Evolutionary conservation across 2,888 invertebrate species (phyloP).

Genomic region (Incurvaria masculella): DNA sequence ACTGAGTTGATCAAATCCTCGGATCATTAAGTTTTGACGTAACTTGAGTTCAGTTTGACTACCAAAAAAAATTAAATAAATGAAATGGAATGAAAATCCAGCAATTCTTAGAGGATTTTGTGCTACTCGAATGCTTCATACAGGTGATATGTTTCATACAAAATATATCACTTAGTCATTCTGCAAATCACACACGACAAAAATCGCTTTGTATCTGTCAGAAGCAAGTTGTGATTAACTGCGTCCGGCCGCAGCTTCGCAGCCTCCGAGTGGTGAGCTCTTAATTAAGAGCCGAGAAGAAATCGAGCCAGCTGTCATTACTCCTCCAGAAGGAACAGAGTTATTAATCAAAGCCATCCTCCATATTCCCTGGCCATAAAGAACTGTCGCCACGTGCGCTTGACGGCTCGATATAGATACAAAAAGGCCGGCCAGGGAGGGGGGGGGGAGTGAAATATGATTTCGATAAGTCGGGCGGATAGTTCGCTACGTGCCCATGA

Average conservation of each 20-base stretch:
- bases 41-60: too few species aligned
- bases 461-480: constrained; percentile 42
- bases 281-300: background rate
- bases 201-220: background rate
- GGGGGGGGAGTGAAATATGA: constrained; percentile 52
- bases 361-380: background rate
- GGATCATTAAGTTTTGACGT: too few species aligned
- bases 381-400: constrained; percentile 42
- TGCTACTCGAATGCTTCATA: too few species aligned
- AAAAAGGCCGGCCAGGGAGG: background rate
- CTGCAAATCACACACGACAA: background rate
- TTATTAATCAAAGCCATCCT: constrained; percentile 39
- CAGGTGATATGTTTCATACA: too few species aligned
- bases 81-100: too few species aligned
- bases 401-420: constrained; percentile 51
- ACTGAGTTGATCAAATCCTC: too few species aligned
- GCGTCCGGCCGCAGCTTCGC: background rate
- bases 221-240: background rate
- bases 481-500: background rate
- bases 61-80: too few species aligned
- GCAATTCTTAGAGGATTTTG: too few species aligned
- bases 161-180: too few species aligned
- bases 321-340: constrained; percentile 37
- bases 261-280: background rate
- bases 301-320: background rate